These are phyloP conservation scores for Lamprologus sp. DNA, from an alignment of 2,113 vertebrate genomes.

Conservation along the genomic window DNA sequence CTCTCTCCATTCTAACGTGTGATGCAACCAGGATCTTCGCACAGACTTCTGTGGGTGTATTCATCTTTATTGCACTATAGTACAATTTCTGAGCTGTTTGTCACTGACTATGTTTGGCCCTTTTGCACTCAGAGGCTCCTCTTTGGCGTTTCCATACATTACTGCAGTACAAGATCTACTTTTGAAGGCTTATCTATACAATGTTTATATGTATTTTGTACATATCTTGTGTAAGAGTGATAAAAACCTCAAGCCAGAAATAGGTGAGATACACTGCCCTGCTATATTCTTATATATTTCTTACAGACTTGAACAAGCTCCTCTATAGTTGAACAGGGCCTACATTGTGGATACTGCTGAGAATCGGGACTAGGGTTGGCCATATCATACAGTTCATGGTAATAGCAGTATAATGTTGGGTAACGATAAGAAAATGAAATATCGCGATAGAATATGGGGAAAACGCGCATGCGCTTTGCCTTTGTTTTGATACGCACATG, in stretches of 20 bases:
- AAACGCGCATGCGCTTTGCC: fast-evolving
- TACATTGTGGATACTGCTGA: neutral
- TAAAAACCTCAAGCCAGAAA: neutral
- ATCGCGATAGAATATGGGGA: neutral
- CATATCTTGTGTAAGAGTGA: neutral
- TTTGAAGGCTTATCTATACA: neutral
- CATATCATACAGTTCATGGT: neutral
- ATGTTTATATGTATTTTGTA: neutral
- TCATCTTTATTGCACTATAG: neutral
- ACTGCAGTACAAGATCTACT: neutral
- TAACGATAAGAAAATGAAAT: neutral
- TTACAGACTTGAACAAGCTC: neutral
- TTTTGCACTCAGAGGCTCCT: neutral
- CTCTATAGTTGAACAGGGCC: neutral
- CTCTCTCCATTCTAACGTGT: neutral
- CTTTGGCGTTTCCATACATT: neutral
- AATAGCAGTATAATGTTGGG: neutral
- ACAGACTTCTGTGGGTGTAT: neutral
- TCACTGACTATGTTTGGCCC: neutral
- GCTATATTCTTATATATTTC: neutral
- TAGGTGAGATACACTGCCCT: neutral
- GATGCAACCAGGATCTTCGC: neutral
- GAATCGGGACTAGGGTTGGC: neutral
- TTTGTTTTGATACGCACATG: neutral
- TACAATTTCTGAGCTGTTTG: neutral